Base-by-base conservation (phyloP, 1,140 invertebrate genomes). In the Drosophila prosaltans region DNA sequence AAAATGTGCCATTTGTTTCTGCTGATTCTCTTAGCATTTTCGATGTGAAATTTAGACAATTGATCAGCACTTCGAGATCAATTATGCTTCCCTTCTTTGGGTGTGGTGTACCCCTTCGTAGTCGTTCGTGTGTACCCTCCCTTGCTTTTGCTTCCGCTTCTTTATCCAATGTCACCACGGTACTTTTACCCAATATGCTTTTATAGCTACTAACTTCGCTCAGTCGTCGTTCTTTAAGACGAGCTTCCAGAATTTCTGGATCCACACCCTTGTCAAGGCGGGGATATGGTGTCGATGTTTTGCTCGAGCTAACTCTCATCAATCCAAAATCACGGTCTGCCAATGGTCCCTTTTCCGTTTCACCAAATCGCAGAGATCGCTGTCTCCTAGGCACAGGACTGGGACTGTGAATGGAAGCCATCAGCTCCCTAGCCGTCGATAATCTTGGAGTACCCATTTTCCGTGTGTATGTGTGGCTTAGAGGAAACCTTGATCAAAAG, bases 211-310 rank as follows among this genome's bases (percentile, higher is more conserved):
- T 32, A 8, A 16, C 4, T 6, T 24, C 10, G 3, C 10, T 40
- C 28, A 30, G 28, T 0, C 32, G 43, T 0, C 24, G 10, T 8
- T 66, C 58, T 2, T 59, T 41, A 1, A 86, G 72, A 1, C 80
- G 80, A 10, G 63, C 65, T 41, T 30, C 65, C 0, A 83, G 67
- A 2, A 45, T 2, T 0, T 11, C 0, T 0, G 68, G 6, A 43
- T 83, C 69, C 2, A 86, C 30, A 2, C 61, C 62, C 1, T 24
- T 5, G 0, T 59, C 45, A 3, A 8, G 4, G 0, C 59, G 64
- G 1, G 80, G 83, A 68, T 45, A 82, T 8, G 83, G 83, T 10
- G 83, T 86, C n/a, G 40, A 30, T 3, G 65, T 2, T 8, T 61
- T 59, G 1, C 36, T 51, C 1, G 24, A 6, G 3, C 26, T 55